These are phyloP conservation scores for Dasyprocta punctata DNA, from an alignment of 2,113 vertebrate genomes.

Conservation along the genomic window DNA sequence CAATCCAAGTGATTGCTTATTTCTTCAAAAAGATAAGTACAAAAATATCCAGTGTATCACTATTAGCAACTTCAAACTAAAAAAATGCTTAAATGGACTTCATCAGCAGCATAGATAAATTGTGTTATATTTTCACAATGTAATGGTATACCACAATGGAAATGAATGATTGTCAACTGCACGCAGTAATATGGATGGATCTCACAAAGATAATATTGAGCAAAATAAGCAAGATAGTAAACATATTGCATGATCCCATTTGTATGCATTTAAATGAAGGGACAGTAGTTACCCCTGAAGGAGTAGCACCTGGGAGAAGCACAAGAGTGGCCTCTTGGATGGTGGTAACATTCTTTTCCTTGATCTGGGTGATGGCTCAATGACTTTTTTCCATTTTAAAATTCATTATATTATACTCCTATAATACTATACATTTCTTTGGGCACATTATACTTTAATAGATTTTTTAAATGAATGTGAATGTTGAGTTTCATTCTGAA, in stretches of 20 bases:
- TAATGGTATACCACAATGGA: neutral
- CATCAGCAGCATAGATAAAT: neutral
- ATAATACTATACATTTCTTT: neutral
- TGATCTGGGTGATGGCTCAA: neutral
- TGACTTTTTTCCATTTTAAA: neutral
- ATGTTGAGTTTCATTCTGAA: neutral
- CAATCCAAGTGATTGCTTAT: neutral
- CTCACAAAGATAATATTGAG: neutral
- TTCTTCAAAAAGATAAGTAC: neutral
- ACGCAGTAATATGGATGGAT: neutral
- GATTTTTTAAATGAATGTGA: neutral
- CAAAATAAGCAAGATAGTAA: neutral
- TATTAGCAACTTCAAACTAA: neutral
- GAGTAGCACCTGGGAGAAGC: neutral
- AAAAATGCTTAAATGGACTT: neutral
- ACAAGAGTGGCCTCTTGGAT: neutral
- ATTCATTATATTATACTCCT: neutral
- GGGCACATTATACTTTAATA: neutral
- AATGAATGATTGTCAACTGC: neutral
- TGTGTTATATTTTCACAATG: neutral
- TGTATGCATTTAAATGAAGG: neutral
- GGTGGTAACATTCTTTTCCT: neutral
- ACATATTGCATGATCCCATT: neutral
- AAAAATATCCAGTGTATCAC: neutral
- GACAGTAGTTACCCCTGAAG: neutral